These are phyloP conservation scores for Falcunculus frontatus DNA, from an alignment of 2,113 vertebrate species.

Conservation along the genomic window DNA sequence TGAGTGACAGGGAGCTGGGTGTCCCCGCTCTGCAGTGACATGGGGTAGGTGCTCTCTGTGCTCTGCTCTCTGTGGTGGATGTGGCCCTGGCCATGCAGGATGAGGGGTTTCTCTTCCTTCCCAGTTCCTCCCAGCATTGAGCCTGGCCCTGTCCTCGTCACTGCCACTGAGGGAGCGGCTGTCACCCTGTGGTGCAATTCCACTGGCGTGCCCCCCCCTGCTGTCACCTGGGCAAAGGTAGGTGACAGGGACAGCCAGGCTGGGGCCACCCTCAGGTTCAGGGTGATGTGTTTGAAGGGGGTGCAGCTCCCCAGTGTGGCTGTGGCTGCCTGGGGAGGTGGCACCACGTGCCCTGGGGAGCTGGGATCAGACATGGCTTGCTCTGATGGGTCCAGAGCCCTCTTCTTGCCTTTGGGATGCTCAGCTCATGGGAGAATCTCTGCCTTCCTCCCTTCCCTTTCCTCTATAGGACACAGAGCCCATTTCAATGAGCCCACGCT, in stretches of 20 bases:
- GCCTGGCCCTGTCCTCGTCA: slow-evolving; percentile 73
- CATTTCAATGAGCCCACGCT: slow-evolving; percentile 23
- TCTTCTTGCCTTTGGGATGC: not conserved
- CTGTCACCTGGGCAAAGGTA: slow-evolving; percentile 88
- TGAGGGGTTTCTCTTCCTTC: slow-evolving; percentile 30
- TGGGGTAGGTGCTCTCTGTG: fast-evolving
- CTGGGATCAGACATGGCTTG: fast-evolving
- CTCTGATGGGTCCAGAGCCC: not conserved
- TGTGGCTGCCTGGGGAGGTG: not conserved
- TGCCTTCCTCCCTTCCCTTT: not conserved
- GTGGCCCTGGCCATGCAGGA: not conserved
- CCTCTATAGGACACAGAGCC: slow-evolving; percentile 71
- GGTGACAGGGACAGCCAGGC: not conserved
- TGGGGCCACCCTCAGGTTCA: not conserved
- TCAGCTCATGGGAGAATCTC: not conserved
- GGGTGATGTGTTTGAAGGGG: fast-evolving
- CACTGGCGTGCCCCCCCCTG: slow-evolving; percentile 78
- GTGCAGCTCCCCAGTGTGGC: fast-evolving
- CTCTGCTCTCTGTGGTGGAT: fast-evolving
- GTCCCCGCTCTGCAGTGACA: fast-evolving
- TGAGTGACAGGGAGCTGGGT: slow-evolving; percentile 43
- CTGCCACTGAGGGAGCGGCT: slow-evolving; percentile 77
- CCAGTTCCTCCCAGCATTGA: slow-evolving; percentile 88
- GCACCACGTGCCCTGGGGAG: not conserved
- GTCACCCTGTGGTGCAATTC: slow-evolving; percentile 78